Evolutionary conservation across 1,140 invertebrate genomes (phyloP).

Genomic region (Charaxes varanes): DNA sequence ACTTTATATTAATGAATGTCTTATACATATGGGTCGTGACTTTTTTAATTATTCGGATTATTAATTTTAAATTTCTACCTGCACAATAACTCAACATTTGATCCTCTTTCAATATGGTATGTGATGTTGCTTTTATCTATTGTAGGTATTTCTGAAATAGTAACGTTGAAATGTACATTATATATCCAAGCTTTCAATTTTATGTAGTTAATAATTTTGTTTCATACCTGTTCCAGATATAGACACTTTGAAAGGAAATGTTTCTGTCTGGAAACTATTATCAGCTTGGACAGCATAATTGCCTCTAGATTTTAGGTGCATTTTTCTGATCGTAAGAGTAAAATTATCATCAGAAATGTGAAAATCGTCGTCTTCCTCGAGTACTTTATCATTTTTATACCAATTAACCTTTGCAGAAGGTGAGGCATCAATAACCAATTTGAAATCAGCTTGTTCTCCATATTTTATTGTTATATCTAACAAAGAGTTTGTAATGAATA

Average conservation of each 20-base stretch:
- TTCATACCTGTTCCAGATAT: conserved; percentile 1
- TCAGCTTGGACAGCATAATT: neutral
- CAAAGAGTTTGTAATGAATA: neutral
- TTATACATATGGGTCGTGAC: too few relatives aligned
- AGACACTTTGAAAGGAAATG: neutral
- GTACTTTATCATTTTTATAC: neutral
- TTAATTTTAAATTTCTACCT: too few relatives aligned
- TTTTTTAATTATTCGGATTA: too few relatives aligned
- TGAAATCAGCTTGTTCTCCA: neutral
- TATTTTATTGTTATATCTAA: conserved; percentile 4
- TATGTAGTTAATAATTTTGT: too few relatives aligned
- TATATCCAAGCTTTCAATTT: too few relatives aligned
- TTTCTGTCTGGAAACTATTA: neutral
- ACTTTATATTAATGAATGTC: too few relatives aligned
- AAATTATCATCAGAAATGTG: neutral
- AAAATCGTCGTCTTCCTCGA: neutral
- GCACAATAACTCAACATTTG: neutral
- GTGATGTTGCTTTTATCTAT: neutral
- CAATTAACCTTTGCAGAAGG: conserved; percentile 1
- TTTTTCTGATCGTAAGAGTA: conserved; percentile 3
- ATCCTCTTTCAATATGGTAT: neutral
- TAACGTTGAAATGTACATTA: too few relatives aligned
- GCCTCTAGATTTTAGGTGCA: neutral
- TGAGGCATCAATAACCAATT: conserved; percentile 1
- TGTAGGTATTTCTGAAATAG: neutral